A percentile compares a stretch with the other conserved stretches of the same genome.
Conservation (phyloP, 2,888 invertebrate species). For the Empis stercorea region DNA sequence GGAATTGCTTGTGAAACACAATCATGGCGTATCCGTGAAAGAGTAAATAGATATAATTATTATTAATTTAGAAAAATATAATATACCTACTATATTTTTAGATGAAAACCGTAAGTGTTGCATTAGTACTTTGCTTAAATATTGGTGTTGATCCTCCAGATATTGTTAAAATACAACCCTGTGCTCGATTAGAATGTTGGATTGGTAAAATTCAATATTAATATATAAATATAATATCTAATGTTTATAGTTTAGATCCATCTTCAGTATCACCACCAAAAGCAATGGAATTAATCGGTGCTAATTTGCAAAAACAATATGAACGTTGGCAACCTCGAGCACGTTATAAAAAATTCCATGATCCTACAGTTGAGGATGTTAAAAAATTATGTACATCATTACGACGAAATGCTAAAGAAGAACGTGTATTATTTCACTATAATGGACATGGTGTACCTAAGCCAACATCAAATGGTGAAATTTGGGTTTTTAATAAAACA, state of each 20-base stretch:
- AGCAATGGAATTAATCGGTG: conserved; percentile 84
- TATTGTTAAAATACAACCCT: conserved; percentile 91
- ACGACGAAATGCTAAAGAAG: conserved; percentile 93
- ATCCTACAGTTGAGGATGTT: conserved; percentile 96
- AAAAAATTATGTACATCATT: conserved; percentile 92
- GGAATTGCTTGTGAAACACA: conserved; percentile 53
- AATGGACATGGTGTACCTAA: conserved; percentile 99
- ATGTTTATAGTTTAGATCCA: conserved; percentile 66
- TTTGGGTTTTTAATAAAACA: conserved; percentile 98
- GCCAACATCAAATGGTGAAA: conserved; percentile 95
- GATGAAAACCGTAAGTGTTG: conserved; percentile 99
- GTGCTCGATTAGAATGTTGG: conserved; percentile 94
- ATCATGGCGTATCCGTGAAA: conserved; percentile 86
- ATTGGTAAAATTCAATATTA: conserved; percentile 52
- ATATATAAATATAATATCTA: too few relatives aligned
- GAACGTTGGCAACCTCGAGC: conserved; percentile 98
- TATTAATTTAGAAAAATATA: conserved; percentile 3
- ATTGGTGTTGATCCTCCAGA: conserved; percentile 99
- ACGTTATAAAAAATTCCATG: conserved; percentile 90
- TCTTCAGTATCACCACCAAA: conserved; percentile 76
- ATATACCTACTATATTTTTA: conserved; percentile 33
- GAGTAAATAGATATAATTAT: conserved; percentile 51
- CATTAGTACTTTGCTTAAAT: conserved; percentile 91
- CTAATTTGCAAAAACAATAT: conserved; percentile 87
- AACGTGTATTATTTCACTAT: conserved; percentile 96